Evolutionary conservation across 2,797 vertebrate genomes (phyloP), one percentile per base, ranked within the genome.

Genomic region (Clarias platycephalus): DNA sequence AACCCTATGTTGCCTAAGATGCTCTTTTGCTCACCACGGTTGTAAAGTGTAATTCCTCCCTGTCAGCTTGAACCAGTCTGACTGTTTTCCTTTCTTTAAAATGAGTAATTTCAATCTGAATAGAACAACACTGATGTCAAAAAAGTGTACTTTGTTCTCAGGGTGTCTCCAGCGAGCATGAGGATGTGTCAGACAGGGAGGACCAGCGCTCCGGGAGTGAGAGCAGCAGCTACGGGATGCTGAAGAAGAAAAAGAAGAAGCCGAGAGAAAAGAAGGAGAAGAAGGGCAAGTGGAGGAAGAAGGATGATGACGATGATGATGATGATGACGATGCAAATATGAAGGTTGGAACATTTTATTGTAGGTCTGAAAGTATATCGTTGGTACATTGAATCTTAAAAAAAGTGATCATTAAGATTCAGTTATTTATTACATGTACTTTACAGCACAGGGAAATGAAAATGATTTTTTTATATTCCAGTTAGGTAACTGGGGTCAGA

Each of bases 231-330:
- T 99, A 96, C 77, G 94, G 96, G 18, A 95, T 96, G 0, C 96
- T 96, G 88, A 99, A 99, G 87, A 99, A 98, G 92, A 99, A 97
- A 90, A 99, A 99, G 92, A 99, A 99, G 90, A 99, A 97, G 82
- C 94, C 97, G 55, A 97, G 94, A 90, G 98, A 99, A 88, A 99
- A 97, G 92, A 99, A 96, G 82, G 98, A 99, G 91, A 98, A 96
- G 87, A 99, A 97, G 88, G 91, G 94, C 66, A 96, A 96, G 89
- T 95, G 95, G 80, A 97, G 96, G 89, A 98, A 96, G 94, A 97
- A 97, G 87, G 97, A 97, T 0, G 97, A 97, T 0, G 97, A 98
- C 0, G 97, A 74, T 26, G 96, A 89, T 0, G 95, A 96, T 0
- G 96, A 98, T 0, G 97, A 68, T 74, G 96, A 89, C 1, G 95